Conservation (phyloP, 2,888 invertebrate genomes). For the Leptinotarsa juncta region DNA sequence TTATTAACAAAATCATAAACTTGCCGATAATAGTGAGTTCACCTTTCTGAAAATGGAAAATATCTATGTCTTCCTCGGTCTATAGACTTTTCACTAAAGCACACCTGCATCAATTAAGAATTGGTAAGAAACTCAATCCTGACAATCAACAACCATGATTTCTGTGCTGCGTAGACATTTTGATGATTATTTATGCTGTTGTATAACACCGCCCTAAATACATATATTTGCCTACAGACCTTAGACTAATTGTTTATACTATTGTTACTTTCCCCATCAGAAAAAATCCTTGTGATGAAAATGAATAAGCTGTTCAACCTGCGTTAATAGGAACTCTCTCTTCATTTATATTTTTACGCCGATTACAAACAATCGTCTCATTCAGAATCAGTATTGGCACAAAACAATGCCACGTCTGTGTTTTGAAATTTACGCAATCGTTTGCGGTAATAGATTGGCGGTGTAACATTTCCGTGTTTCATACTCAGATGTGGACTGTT, state of each 20-base stretch:
- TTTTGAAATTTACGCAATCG: conserved; percentile 42
- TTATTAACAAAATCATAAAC: too few species aligned
- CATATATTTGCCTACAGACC: conserved; percentile 11
- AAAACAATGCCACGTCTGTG: conserved; percentile 42
- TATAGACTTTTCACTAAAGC: neutral
- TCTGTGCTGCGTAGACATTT: neutral
- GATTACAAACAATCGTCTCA: conserved; percentile 37
- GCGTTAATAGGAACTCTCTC: conserved; percentile 13
- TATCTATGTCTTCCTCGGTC: neutral
- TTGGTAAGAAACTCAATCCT: neutral
- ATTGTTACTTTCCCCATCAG: conserved; percentile 10
- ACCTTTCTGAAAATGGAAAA: too few species aligned
- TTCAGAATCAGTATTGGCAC: conserved; percentile 33
- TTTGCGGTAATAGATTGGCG: conserved; percentile 35
- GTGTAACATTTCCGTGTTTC: conserved; percentile 39
- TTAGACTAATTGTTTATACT: conserved; percentile 3
- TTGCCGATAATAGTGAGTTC: too few species aligned
- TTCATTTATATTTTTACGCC: conserved; percentile 20
- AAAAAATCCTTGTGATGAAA: conserved; percentile 7
- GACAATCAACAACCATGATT: neutral
- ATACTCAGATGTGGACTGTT: conserved; percentile 30
- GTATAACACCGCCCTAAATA: conserved; percentile 12
- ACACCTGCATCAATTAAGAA: neutral
- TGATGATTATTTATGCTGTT: neutral
- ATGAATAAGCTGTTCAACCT: conserved; percentile 10